phyloP scores from a whole-genome alignment of 1,140 invertebrate genomes.

The Tetramorium alpestre region DNA sequence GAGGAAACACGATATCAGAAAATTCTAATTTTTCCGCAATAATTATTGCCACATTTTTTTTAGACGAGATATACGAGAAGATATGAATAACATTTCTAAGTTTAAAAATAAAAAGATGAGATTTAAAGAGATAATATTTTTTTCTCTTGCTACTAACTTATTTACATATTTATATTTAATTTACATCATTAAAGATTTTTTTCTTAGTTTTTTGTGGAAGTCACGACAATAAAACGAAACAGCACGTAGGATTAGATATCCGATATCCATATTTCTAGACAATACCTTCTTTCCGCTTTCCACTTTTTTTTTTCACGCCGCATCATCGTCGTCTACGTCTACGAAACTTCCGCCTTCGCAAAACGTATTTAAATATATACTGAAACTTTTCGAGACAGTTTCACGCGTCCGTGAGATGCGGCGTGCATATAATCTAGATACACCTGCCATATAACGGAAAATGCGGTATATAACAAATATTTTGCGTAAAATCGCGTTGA shows the following conservation, averaged over 20 bases:
- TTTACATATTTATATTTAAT: neutral
- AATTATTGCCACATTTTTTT: neutral
- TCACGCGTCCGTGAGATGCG: neutral
- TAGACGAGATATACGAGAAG: neutral
- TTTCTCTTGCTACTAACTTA: neutral
- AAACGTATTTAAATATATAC: conserved; percentile 44
- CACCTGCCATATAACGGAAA: neutral
- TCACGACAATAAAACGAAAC: neutral
- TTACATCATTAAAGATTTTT: neutral
- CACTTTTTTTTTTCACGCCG: neutral
- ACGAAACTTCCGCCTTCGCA: neutral
- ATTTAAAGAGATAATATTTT: neutral
- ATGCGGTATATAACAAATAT: conserved; percentile 10
- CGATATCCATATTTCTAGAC: neutral
- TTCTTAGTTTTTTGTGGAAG: neutral
- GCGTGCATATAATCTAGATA: neutral
- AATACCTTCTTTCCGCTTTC: neutral
- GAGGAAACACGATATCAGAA: neutral
- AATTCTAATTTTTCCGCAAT: neutral
- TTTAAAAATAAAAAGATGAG: neutral
- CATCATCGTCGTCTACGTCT: neutral
- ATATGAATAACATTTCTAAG: neutral
- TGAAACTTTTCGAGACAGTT: conserved; percentile 24
- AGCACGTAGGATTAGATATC: neutral
- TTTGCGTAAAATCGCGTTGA: conserved; percentile 3